A percentile compares a stretch with the other conserved stretches of the same genome.
Evolutionary conservation across 1,140 invertebrate genomes (phyloP).

Genomic region (Lethocerus indicus): DNA sequence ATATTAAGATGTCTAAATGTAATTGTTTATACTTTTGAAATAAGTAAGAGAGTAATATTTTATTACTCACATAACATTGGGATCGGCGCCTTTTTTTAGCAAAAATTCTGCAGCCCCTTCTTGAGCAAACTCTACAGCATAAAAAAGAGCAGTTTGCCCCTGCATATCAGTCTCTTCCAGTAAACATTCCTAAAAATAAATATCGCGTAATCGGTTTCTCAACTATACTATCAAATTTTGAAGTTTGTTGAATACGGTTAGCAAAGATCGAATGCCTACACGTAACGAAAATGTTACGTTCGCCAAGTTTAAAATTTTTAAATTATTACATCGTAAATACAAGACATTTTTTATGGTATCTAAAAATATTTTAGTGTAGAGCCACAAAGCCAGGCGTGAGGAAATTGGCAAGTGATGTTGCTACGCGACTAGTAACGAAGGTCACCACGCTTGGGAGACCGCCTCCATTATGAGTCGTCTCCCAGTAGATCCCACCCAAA

Average conservation of each 20-base stretch:
- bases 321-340: not conserved
- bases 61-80: conserved; percentile 5
- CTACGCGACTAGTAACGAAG: no score
- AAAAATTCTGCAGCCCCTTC: not conserved
- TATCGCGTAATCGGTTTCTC: no score
- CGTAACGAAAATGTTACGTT: no score
- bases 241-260: no score
- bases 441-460: no score
- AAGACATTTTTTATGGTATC: not conserved
- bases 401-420: no score
- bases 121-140: conserved; percentile 3
- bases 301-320: not conserved
- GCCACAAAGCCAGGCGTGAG: no score
- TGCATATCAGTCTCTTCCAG: not conserved
- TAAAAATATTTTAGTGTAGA: no score
- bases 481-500: no score
- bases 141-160: conserved; percentile 4
- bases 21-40: not conserved
- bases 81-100: conserved; percentile 4
- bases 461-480: no score
- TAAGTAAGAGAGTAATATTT: not conserved
- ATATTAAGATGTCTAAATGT: not conserved
- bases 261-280: no score
- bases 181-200: conserved; percentile 4
- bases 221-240: no score